phyloP scores from a whole-genome alignment of 2,888 invertebrate genomes.

The Phorcus lineatus region DNA sequence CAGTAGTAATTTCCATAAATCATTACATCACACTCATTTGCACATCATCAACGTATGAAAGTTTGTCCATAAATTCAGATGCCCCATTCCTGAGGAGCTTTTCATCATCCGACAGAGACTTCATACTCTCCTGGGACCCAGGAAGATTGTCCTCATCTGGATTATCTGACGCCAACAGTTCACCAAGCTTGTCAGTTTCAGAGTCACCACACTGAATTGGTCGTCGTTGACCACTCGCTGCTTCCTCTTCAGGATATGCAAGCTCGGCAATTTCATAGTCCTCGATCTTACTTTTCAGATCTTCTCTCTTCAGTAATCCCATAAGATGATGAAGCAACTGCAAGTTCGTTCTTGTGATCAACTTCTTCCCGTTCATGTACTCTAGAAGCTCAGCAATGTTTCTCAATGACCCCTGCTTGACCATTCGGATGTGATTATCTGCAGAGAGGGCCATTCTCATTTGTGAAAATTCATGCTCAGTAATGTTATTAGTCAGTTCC shows the following conservation, averaged over 20 bases:
- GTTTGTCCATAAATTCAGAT: neutral
- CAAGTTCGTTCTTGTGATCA: neutral
- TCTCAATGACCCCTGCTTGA: neutral
- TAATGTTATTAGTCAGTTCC: neutral
- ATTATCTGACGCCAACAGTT: too few species aligned
- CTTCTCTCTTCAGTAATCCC: neutral
- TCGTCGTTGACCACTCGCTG: too few species aligned
- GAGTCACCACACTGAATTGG: too few species aligned
- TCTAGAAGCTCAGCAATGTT: neutral
- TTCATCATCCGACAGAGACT: slow-evolving; percentile 21
- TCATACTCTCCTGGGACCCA: neutral
- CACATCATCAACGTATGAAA: neutral
- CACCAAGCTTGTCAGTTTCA: too few species aligned
- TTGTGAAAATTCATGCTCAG: neutral
- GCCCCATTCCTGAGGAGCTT: slow-evolving; percentile 2
- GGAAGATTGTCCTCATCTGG: neutral
- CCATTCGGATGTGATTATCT: neutral
- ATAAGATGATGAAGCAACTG: neutral
- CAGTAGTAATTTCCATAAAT: neutral
- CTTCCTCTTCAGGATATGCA: neutral
- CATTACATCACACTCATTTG: neutral
- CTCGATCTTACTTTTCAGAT: neutral
- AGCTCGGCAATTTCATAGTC: neutral
- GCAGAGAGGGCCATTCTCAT: neutral
- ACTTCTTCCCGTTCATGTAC: neutral